Evolutionary conservation across 2,888 invertebrate genomes (phyloP).

Genomic region (Cordilura impudica): DNA sequence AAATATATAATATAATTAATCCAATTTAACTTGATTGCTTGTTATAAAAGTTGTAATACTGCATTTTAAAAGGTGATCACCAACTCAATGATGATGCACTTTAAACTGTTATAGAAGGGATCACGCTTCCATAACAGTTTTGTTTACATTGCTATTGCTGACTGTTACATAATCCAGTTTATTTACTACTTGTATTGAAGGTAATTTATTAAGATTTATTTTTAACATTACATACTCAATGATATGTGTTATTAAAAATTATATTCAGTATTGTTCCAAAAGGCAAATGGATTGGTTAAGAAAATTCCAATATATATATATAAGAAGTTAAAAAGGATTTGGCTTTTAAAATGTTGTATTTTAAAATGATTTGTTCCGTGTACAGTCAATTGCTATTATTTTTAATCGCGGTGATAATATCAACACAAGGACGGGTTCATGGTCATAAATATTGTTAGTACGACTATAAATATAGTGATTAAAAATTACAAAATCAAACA

Average conservation of each 20-base stretch:
- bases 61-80: too few species aligned
- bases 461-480: too few species aligned
- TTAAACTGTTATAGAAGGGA: too few species aligned
- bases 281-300: conserved; percentile 6
- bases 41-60: too few species aligned
- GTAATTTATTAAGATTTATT: neutral
- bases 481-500: too few species aligned
- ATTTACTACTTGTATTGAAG: neutral
- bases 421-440: neutral
- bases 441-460: neutral
- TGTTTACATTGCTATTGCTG: too few species aligned
- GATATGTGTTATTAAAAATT: neutral
- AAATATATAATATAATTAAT: too few species aligned
- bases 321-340: neutral
- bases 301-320: neutral
- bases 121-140: too few species aligned
- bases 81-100: too few species aligned
- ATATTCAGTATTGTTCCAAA: conserved; percentile 30
- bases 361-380: neutral
- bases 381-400: neutral
- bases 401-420: neutral
- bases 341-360: neutral
- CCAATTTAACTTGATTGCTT: too few species aligned
- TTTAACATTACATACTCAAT: neutral
- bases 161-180: neutral